Evolutionary conservation across 35 echinoderm and acorn worm species (phyloP).

Genomic region (Apostichopus japonicus): DNA sequence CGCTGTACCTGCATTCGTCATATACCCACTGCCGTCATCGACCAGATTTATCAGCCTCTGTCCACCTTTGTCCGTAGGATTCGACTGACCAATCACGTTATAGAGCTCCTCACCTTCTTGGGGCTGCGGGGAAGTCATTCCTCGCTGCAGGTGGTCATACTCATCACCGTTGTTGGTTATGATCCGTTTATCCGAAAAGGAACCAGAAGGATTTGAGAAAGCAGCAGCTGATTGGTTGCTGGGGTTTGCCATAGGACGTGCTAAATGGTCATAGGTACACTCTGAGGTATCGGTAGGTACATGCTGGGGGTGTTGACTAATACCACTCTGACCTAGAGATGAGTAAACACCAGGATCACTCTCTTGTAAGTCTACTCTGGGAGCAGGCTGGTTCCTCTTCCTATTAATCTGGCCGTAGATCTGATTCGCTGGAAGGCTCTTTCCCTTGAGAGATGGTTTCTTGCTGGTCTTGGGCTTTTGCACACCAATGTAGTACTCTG

Average conservation of each 20-base stretch:
- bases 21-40: constrained; percentile 48
- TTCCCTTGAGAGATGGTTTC: background rate
- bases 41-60: constrained; percentile 41
- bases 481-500: constrained; percentile 57
- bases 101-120: constrained; percentile 8
- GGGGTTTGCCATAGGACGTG: constrained; percentile 3
- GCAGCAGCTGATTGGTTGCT: background rate
- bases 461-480: background rate
- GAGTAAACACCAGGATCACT: constrained; percentile 33
- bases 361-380: background rate
- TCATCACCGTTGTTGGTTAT: background rate
- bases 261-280: constrained; percentile 10
- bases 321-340: constrained; percentile 12
- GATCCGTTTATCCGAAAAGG: too few species aligned
- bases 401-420: constrained; percentile 22
- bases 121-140: background rate
- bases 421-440: background rate
- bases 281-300: background rate
- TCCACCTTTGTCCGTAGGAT: background rate
- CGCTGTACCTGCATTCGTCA: constrained; percentile 24
- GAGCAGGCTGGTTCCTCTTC: background rate
- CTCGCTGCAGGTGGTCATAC: constrained; percentile 27
- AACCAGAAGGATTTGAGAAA: background rate
- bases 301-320: background rate
- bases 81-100: constrained; percentile 22